These are phyloP conservation scores for Lumbricus terrestris DNA, from an alignment of 2,888 invertebrate genomes.

Conservation along the genomic window DNA sequence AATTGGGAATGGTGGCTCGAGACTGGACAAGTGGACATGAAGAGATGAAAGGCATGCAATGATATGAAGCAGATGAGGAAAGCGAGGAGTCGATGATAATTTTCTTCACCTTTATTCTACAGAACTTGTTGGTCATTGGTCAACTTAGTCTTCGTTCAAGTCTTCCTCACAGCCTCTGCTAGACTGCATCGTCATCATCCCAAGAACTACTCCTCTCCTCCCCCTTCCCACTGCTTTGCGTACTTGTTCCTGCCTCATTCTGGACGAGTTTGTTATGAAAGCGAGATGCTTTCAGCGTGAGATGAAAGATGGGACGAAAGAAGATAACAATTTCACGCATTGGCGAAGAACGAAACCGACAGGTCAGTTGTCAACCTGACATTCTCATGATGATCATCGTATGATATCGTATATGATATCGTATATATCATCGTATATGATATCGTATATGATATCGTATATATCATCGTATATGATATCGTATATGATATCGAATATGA, in stretches of 20 bases:
- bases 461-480: too few species aligned
- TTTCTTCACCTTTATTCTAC: not conserved
- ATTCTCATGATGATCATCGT: too few species aligned
- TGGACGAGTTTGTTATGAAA: not conserved
- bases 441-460: too few species aligned
- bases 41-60: not conserved
- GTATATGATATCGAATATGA: too few species aligned
- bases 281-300: not conserved
- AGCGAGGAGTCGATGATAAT: too few species aligned
- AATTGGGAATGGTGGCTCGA: not conserved
- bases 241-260: not conserved
- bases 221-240: too few species aligned
- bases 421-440: too few species aligned
- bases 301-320: conserved; percentile 9
- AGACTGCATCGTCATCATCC: not conserved
- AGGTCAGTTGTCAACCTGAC: not conserved
- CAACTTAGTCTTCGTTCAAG: not conserved
- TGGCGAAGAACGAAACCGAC: not conserved
- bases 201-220: not conserved
- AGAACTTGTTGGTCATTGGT: not conserved
- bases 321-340: conserved; percentile 15
- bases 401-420: too few species aligned
- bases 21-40: not conserved
- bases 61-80: not conserved
- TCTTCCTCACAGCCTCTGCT: not conserved